Conservation (phyloP, 2,113 vertebrate genomes). For the Todiramphus chloris region DNA sequence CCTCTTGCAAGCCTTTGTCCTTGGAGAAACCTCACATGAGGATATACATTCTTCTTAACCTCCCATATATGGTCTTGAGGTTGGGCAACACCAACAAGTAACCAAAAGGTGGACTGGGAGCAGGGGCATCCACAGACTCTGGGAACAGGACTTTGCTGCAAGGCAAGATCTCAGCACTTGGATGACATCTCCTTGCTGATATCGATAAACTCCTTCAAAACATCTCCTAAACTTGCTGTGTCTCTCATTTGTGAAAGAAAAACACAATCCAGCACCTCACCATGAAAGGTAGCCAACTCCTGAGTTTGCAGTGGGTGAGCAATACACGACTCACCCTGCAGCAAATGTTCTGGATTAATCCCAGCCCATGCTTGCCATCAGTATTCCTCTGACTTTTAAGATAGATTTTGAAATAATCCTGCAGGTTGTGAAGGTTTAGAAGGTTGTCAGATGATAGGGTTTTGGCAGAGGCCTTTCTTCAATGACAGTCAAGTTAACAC, state of each 20-base stretch:
- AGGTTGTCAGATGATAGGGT: background rate
- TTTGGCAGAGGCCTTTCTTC: background rate
- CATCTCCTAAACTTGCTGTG: background rate
- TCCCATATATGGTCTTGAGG: background rate
- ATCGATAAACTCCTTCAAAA: background rate
- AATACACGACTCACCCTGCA: background rate
- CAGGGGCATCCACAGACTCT: background rate
- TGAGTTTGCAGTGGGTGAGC: background rate
- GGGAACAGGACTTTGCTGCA: background rate
- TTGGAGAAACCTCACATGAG: background rate
- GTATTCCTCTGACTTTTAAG: background rate
- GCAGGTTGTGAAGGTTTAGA: background rate
- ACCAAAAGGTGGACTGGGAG: background rate
- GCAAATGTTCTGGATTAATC: background rate
- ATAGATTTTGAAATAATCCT: background rate
- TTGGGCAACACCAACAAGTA: background rate
- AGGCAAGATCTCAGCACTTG: background rate
- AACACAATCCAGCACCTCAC: background rate
- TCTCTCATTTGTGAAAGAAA: background rate
- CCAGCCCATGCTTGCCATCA: background rate
- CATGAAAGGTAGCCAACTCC: background rate
- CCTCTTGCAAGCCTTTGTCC: background rate
- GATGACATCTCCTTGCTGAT: background rate
- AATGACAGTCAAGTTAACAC: background rate
- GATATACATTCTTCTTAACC: background rate